These are phyloP conservation scores for Cancer borealis DNA, from an alignment of 2,888 invertebrate genomes.

Conservation along the genomic window DNA sequence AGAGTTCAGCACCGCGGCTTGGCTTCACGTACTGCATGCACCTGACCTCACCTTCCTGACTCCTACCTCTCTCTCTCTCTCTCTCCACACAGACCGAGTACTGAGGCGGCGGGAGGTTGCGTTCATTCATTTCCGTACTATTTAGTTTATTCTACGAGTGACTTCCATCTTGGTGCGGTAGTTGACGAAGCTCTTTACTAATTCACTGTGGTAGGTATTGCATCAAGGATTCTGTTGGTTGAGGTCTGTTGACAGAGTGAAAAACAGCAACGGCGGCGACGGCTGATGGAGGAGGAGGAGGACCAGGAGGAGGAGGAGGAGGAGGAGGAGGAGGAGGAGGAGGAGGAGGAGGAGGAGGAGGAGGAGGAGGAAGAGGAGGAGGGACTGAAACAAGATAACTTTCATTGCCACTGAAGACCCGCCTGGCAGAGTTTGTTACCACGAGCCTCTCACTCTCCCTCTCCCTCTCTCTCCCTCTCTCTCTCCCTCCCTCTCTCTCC, in stretches of 20 bases:
- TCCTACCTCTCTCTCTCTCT: too few relatives aligned
- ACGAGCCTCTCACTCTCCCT: not conserved
- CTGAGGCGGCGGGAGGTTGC: not conserved
- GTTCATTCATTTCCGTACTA: not conserved
- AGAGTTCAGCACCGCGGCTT: too few relatives aligned
- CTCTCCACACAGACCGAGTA: not conserved
- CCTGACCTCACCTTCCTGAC: too few relatives aligned
- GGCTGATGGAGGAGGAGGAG: not conserved
- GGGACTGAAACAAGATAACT: not conserved
- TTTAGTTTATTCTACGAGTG: not conserved
- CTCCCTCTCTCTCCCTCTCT: not conserved
- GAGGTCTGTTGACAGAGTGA: not conserved
- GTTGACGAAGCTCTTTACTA: slow-evolving; percentile 3
- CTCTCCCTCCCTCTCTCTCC: slow-evolving; percentile 16
- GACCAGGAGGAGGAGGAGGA: not conserved
- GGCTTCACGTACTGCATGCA: too few relatives aligned
- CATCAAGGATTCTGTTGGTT: slow-evolving; percentile 13
- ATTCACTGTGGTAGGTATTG: not conserved
- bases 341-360: not conserved
- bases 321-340: not conserved
- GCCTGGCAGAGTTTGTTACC: not conserved
- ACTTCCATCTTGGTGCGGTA: slow-evolving; percentile 2
- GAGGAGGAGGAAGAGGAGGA: not conserved
- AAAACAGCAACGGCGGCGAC: not conserved
- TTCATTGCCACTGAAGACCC: slow-evolving; percentile 7